phyloP scores from a whole-genome alignment of 2,888 invertebrate species.

The Limnephilus rhombicus region DNA sequence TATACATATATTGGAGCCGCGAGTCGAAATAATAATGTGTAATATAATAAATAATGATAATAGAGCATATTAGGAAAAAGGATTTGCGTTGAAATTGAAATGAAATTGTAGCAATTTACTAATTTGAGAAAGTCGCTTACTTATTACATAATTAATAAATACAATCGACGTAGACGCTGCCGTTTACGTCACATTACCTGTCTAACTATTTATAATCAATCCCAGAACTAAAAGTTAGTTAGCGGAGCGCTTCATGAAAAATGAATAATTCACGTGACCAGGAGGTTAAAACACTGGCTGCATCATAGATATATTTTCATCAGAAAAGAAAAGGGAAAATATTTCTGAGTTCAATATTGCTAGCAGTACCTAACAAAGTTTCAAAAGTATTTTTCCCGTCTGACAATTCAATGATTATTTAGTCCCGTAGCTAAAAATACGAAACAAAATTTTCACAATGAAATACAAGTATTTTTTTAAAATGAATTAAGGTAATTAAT shows the following conservation, averaged over 20 bases:
- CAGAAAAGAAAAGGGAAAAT: neutral
- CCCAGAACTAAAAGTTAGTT: slow-evolving; percentile 27
- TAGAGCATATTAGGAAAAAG: no score
- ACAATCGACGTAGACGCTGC: no score
- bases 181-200: no score
- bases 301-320: neutral
- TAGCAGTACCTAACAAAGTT: neutral
- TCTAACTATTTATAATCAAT: slow-evolving; percentile 22
- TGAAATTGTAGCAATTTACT: no score
- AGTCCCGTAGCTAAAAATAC: neutral
- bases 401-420: neutral
- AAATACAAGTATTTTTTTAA: neutral
- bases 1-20: no score
- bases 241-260: neutral
- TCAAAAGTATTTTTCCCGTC: neutral
- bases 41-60: no score
- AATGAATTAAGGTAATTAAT: neutral
- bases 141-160: neutral
- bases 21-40: no score
- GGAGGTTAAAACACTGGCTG: neutral
- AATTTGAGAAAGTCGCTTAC: no score
- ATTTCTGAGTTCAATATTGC: neutral
- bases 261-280: neutral
- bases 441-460: no score
- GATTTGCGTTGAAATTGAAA: no score